A percentile compares a stretch with the other conserved stretches of the same genome.
phyloP scores from a whole-genome alignment of 1,140 invertebrate genomes.

The Achatina immaculata region DNA sequence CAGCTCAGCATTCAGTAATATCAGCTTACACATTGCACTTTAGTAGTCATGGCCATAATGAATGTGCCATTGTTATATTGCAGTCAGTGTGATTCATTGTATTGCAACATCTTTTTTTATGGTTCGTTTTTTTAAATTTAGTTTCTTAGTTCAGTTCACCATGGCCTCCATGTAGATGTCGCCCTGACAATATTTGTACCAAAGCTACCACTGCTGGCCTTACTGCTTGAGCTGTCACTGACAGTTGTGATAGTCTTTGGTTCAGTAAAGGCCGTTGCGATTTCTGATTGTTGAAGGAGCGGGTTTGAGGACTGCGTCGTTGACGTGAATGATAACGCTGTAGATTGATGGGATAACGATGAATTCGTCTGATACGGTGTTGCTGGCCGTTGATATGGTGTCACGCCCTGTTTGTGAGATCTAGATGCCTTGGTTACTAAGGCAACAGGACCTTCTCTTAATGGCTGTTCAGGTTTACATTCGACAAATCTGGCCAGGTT shows the following conservation, averaged over 20 bases:
- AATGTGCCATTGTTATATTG: too few relatives aligned
- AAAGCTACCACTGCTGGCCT: neutral
- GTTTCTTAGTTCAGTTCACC: too few relatives aligned
- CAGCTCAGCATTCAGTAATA: too few relatives aligned
- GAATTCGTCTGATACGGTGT: neutral
- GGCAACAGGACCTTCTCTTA: neutral
- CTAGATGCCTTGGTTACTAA: neutral
- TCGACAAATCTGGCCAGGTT: neutral
- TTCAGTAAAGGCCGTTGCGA: neutral
- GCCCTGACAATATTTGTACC: neutral
- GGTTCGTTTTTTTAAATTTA: too few relatives aligned
- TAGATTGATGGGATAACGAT: neutral
- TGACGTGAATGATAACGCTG: neutral
- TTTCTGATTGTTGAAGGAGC: neutral
- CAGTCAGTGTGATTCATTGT: too few relatives aligned
- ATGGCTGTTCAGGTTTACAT: neutral
- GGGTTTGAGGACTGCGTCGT: neutral
- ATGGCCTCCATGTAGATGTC: slow-evolving; percentile 26
- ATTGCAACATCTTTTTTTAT: too few relatives aligned
- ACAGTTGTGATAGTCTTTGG: neutral
- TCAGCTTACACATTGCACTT: too few relatives aligned
- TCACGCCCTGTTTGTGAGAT: neutral
- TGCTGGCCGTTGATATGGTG: neutral
- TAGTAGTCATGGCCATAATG: too few relatives aligned
- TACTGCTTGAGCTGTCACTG: neutral